These are phyloP conservation scores for Drosophila mercatorum DNA, from an alignment of 2,888 invertebrate genomes.

Conservation along the genomic window DNA sequence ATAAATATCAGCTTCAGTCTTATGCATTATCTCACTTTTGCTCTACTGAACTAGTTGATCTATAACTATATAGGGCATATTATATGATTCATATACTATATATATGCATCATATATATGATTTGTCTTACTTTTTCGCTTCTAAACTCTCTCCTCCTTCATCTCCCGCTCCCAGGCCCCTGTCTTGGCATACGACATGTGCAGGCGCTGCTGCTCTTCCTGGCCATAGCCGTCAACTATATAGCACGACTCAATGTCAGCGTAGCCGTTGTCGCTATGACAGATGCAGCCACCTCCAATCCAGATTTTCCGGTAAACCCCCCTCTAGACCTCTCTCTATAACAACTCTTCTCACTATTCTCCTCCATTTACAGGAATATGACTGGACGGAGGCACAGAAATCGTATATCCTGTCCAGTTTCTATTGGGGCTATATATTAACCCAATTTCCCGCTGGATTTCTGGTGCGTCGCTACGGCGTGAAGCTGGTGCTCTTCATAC, in stretches of 20 bases:
- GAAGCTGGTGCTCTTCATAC: conserved; percentile 86
- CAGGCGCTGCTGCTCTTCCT: conserved; percentile 87
- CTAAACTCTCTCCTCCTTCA: neutral
- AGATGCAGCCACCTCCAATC: conserved; percentile 85
- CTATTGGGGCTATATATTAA: conserved; percentile 90
- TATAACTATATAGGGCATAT: neutral
- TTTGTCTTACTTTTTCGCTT: neutral
- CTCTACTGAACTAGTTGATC: too few species aligned
- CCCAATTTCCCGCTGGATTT: conserved; percentile 87
- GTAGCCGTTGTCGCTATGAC: conserved; percentile 91
- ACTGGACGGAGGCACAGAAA: conserved; percentile 85
- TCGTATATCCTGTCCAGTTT: conserved; percentile 89
- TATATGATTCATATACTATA: neutral
- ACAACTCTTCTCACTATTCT: neutral
- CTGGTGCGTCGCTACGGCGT: conserved; percentile 88
- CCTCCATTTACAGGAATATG: conserved; percentile 65
- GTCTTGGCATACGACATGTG: conserved; percentile 87
- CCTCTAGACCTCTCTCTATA: neutral
- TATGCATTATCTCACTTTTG: too few species aligned
- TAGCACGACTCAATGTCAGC: conserved; percentile 88
- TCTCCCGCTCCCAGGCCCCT: conserved; percentile 70
- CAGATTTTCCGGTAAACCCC: conserved; percentile 83
- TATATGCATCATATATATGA: neutral
- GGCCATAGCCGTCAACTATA: conserved; percentile 87
- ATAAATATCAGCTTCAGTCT: too few species aligned